Evolutionary conservation across 35 echinoderm and acorn worm species (phyloP), one percentile per base, ranked within the genome.

Genomic region (Anneissia japonica): DNA sequence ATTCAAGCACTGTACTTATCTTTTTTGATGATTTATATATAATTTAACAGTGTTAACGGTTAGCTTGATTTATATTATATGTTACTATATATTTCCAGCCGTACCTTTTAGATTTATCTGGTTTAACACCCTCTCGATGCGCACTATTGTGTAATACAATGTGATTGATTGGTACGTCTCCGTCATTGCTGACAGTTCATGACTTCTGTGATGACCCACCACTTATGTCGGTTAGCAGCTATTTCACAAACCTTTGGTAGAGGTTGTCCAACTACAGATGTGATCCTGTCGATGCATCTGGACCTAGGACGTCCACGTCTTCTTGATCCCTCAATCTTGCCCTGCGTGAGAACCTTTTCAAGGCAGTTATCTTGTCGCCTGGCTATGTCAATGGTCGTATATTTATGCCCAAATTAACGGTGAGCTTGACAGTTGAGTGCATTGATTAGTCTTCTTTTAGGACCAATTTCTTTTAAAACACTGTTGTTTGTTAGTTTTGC

Each of bases 381-480:
- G 64, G 82, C 82, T 56, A 84, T 73, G n/a, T n/a, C n/a, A 78
- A 33, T 78, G 34, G 76, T 32, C 37, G 32, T 17, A 17, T 82
- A 5, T 82, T 82, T 82, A 37, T 84, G 82, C 7, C 82, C 82
- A 31, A 84, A 84, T n/a, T 84, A 72, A 28, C 46, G 9, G 21
- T 72, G 46, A 6, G 82, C 36, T 1, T 72, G 43, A 32, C 36
- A 29, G 31, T 84, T 84, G 1, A 84, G 29, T 35, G 35, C 13
- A 34, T 84, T 13, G 1, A 84, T 6, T 14, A 84, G n/a, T 35
- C 82, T 72, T 28, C 72, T 46, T 16, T 74, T 39, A 12, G 30
- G 31, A 17, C 36, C 36, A 36, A 82, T 38, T 36, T 82, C 80
- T 36, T 36, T 30, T 17, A 82, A 37, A 37, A 82, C 80, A 82